Evolutionary conservation across 2,797 vertebrate species (phyloP).

Genomic region (Heliangelus exortis): DNA sequence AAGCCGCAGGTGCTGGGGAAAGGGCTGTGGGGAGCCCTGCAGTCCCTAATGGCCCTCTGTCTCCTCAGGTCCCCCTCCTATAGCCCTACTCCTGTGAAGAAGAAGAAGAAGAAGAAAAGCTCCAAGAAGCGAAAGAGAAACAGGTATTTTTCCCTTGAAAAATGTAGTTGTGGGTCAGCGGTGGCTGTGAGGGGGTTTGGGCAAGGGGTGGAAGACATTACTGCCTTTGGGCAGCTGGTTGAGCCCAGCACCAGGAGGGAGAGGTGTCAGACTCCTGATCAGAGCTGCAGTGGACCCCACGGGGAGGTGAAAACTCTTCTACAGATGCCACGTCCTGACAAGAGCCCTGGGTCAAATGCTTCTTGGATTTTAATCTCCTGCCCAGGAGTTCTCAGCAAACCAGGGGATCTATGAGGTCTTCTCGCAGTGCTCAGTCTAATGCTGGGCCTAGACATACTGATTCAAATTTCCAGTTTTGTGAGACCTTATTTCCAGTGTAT

Average conservation of each 20-base stretch:
- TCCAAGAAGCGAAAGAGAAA: constrained; percentile 93
- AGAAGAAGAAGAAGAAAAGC: constrained; percentile 97
- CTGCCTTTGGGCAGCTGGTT: not conserved
- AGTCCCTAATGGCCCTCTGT: not conserved
- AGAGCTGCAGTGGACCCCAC: not conserved
- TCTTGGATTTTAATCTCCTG: not conserved
- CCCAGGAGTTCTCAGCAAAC: not conserved
- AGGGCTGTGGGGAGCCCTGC: not conserved
- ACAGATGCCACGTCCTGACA: not conserved
- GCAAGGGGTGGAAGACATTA: not conserved
- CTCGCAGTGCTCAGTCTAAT: not conserved
- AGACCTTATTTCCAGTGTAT: not conserved
- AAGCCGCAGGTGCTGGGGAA: accelerated
- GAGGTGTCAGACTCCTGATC: not conserved
- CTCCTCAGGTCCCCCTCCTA: constrained; percentile 87
- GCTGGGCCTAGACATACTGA: not conserved
- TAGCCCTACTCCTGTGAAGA: constrained; percentile 90
- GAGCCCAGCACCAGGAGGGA: accelerated
- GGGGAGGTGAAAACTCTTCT: not conserved
- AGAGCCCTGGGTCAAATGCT: not conserved
- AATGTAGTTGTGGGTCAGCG: accelerated
- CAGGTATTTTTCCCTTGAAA: constrained; percentile 78
- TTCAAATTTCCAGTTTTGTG: not conserved
- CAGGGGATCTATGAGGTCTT: not conserved
- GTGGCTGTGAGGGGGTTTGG: accelerated